These are phyloP conservation scores for Orgyia antiqua DNA, from an alignment of 2,888 invertebrate genomes.

Conservation along the genomic window DNA sequence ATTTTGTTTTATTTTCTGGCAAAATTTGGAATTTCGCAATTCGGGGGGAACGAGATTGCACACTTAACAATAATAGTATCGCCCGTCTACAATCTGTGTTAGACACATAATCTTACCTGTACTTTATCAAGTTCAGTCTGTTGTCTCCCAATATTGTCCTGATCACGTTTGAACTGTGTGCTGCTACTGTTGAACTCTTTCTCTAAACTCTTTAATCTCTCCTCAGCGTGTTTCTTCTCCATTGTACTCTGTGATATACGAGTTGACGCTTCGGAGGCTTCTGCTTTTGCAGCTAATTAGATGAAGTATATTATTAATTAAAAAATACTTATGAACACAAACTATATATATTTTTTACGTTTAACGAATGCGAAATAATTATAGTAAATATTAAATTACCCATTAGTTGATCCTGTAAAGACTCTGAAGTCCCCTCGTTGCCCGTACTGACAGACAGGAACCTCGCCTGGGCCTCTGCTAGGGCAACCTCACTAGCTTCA, in stretches of 20 bases:
- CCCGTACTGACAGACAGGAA: conserved; percentile 93
- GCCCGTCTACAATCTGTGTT: no score
- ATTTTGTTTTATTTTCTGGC: no score
- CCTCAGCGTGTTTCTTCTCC: conserved; percentile 82
- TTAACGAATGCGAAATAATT: no score
- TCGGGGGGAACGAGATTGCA: no score
- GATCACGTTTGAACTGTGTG: conserved; percentile 82
- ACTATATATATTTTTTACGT: no score
- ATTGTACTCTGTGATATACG: conserved; percentile 87
- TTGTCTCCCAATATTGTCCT: conserved; percentile 66
- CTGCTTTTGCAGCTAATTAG: conserved; percentile 83
- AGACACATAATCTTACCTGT: no score
- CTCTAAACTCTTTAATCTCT: conserved; percentile 81
- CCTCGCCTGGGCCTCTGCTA: conserved; percentile 85
- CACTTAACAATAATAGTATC: no score
- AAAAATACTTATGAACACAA: no score
- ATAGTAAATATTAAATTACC: no score
- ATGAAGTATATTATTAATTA: background rate
- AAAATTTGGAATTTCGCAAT: no score
- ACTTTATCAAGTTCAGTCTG: conserved; percentile 57
- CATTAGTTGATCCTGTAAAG: conserved; percentile 93
- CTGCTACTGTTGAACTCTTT: conserved; percentile 82
- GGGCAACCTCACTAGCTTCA: conserved; percentile 80
- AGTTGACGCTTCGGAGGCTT: conserved; percentile 86
- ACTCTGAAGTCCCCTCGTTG: conserved; percentile 87